Evolutionary conservation across 2,113 vertebrate genomes (phyloP), one percentile per base, ranked within the genome.

Genomic region (Zingel zingel): DNA sequence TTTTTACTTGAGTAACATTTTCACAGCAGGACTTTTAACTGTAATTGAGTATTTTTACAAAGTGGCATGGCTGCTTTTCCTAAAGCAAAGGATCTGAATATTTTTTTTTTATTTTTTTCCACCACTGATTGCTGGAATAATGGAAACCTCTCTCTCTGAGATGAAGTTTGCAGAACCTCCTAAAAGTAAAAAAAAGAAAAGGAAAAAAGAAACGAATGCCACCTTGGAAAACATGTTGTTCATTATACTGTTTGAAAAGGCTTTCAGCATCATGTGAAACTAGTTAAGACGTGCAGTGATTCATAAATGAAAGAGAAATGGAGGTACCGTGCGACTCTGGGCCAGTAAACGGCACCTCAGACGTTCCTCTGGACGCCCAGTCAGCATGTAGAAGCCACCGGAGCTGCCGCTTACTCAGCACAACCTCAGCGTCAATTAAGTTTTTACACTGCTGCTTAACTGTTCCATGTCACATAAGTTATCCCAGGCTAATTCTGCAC

Each of bases 311-410:
- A 79, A 73, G 59, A 61, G 18, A 64, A 79, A 30, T 51, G 21
- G 74, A 56, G 77, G 54, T 63, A 45, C 81, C 84, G n/a, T 76
- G 64, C 23, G 11, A 47, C 6, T 84, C 33, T 51, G 57, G 57
- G 69, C 54, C 48, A 48, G 67, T 67, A 81, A 89, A 73, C 56
- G 1, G 36, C 48, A 36, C 78, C 68, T 88, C 78, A 68, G 72
- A 61, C 68, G 23, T 23, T 75, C 69, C 47, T 51, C 63, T 79
- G 74, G 66, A 86, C 33, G 85, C 86, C 47, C 64, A 39, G 91
- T 93, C 92, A 92, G 91, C 85, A 77, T 30, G 70, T 75, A 91
- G 69, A 84, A 91, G 89, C 86, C 84, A 81, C 54, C 81, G 4
- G 69, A 54, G 63, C 62, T 73, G 63, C 48, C 50, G 81, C 85